These are phyloP conservation scores for Portunus trituberculatus DNA, from an alignment of 1,140 invertebrate genomes.

Conservation along the genomic window DNA sequence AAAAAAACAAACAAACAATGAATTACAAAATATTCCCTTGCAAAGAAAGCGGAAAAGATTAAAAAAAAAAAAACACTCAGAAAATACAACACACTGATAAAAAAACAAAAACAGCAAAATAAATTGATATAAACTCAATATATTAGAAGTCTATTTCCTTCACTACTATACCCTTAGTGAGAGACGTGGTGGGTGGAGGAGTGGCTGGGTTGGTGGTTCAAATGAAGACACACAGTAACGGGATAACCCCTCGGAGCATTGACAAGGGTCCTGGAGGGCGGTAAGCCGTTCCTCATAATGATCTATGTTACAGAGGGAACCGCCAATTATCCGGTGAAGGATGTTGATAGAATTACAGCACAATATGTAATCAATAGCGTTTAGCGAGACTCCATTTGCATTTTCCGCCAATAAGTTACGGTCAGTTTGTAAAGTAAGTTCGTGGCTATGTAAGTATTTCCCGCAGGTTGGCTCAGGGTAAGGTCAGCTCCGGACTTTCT, in stretches of 20 bases:
- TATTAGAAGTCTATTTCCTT: too few species aligned
- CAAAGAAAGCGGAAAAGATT: too few species aligned
- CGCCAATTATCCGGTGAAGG: slow-evolving; percentile 37
- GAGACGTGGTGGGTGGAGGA: too few species aligned
- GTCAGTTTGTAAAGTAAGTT: background rate
- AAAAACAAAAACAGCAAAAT: too few species aligned
- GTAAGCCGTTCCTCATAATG: slow-evolving; percentile 28
- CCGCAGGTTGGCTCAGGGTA: background rate
- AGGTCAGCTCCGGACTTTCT: background rate
- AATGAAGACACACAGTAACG: too few species aligned
- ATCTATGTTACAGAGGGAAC: background rate
- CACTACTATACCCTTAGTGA: too few species aligned
- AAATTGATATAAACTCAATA: too few species aligned
- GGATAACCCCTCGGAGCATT: background rate
- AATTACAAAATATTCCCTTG: too few species aligned
- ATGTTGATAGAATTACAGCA: slow-evolving; percentile 53
- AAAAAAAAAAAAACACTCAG: too few species aligned
- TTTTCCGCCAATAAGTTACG: slow-evolving; percentile 26
- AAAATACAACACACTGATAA: too few species aligned
- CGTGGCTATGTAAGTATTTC: background rate
- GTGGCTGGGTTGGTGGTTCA: too few species aligned
- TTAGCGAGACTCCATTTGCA: slow-evolving; percentile 36
- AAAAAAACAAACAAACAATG: too few species aligned
- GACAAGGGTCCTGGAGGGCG: background rate
- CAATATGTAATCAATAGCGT: slow-evolving; percentile 49